Percentiles rank a stretch among this genome's conserved stretches.
Evolutionary conservation across 2,797 vertebrate species (phyloP).

Genomic region (Todus mexicanus): DNA sequence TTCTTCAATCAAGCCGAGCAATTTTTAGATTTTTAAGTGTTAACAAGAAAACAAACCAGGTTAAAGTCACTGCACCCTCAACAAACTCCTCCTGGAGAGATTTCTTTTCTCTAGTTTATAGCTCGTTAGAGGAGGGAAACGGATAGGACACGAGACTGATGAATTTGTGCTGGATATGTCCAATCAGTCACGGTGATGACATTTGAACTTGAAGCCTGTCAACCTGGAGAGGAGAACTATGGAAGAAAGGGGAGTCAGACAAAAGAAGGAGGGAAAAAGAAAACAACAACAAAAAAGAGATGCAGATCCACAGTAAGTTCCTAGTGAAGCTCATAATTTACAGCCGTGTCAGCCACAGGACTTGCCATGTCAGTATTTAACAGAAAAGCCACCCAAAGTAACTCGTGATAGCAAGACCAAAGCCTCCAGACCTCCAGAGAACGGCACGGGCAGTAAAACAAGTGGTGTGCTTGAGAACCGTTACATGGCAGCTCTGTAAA

Average conservation of each 20-base stretch:
- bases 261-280: neutral
- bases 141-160: neutral
- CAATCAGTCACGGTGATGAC: neutral
- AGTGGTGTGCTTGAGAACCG: neutral
- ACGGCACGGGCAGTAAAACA: neutral
- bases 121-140: neutral
- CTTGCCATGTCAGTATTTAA: neutral
- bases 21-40: neutral
- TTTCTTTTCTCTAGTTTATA: neutral
- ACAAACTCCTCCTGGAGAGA: neutral
- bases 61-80: neutral
- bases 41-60: neutral
- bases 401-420: neutral
- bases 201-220: slow-evolving; percentile 28
- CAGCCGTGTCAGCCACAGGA: slow-evolving; percentile 25
- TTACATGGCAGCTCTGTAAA: neutral
- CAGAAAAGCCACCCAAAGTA: neutral
- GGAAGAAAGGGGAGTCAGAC: neutral
- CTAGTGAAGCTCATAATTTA: slow-evolving; percentile 13
- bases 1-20: neutral
- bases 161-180: neutral
- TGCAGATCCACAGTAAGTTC: neutral
- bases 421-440: neutral
- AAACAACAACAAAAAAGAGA: neutral
- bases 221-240: neutral